Percentiles rank a stretch among this genome's conserved stretches.
phyloP scores from a whole-genome alignment of 2,113 vertebrate genomes.

The Origma solitaria region DNA sequence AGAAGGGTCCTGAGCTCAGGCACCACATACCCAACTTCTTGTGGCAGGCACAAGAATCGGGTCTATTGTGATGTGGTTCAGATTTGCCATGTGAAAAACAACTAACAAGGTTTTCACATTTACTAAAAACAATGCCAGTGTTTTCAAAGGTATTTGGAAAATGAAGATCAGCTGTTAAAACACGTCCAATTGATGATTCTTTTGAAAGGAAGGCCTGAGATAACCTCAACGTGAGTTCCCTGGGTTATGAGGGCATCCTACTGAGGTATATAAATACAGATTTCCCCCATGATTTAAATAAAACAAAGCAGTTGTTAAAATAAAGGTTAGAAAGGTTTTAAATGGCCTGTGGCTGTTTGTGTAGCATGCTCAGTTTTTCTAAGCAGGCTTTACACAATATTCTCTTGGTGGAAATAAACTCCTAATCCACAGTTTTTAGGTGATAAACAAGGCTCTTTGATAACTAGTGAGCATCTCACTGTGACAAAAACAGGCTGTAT shows the following conservation, averaged over 20 bases:
- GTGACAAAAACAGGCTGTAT: background rate
- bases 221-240: background rate
- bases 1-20: background rate
- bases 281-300: background rate
- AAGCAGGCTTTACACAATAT: background rate
- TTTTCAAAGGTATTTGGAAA: background rate
- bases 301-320: background rate
- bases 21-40: background rate
- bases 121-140: background rate
- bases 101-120: background rate
- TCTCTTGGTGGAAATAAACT: background rate
- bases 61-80: background rate
- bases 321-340: background rate
- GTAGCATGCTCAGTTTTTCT: background rate
- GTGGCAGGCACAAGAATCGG: background rate
- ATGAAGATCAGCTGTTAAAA: background rate
- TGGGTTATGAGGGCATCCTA: background rate
- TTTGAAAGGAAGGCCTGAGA: background rate
- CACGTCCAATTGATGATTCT: background rate
- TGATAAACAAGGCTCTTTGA: background rate
- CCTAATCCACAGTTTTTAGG: background rate
- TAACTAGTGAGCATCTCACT: background rate
- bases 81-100: background rate
- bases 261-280: background rate
- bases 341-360: background rate